A percentile compares a stretch with the other conserved stretches of the same genome.
phyloP scores from a whole-genome alignment of 2,888 invertebrate genomes.

The Dryocosmus kuriphilus region DNA sequence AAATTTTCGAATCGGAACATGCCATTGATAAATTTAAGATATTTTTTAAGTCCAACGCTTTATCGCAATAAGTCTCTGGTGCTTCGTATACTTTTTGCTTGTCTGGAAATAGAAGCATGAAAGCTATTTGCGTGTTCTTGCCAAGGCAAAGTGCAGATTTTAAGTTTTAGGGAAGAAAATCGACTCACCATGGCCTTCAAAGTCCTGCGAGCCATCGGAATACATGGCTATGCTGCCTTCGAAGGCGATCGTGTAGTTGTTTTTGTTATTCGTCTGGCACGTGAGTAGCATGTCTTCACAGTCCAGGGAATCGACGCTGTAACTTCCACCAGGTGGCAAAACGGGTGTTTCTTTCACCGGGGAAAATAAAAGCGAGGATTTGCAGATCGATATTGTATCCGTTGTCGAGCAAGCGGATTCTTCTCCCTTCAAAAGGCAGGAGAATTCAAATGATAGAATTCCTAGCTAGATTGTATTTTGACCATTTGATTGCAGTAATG shows the following conservation, averaged over 20 bases:
- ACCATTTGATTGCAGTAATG: background rate
- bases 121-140: constrained; percentile 36
- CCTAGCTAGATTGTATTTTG: background rate
- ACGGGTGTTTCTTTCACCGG: constrained; percentile 90
- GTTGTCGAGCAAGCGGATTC: constrained; percentile 85
- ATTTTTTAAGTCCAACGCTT: constrained; percentile 69
- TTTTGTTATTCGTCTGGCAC: constrained; percentile 92
- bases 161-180: constrained; percentile 16
- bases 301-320: constrained; percentile 94
- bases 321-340: constrained; percentile 84
- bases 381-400: constrained; percentile 93
- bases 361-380: constrained; percentile 93
- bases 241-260: constrained; percentile 96
- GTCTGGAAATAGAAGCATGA: constrained; percentile 63
- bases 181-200: constrained; percentile 72
- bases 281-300: constrained; percentile 94
- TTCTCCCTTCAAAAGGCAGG: constrained; percentile 80
- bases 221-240: constrained; percentile 92
- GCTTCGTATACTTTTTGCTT: constrained; percentile 73
- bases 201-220: constrained; percentile 83
- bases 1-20: constrained; percentile 89
- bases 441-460: background rate
- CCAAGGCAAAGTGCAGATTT: constrained; percentile 4
- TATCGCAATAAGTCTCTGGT: constrained; percentile 70
- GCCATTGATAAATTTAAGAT: constrained; percentile 88